A percentile compares a stretch with the other conserved stretches of the same genome.
Evolutionary conservation across 2,113 vertebrate species (phyloP).

Genomic region (Rhynchomys soricoides): DNA sequence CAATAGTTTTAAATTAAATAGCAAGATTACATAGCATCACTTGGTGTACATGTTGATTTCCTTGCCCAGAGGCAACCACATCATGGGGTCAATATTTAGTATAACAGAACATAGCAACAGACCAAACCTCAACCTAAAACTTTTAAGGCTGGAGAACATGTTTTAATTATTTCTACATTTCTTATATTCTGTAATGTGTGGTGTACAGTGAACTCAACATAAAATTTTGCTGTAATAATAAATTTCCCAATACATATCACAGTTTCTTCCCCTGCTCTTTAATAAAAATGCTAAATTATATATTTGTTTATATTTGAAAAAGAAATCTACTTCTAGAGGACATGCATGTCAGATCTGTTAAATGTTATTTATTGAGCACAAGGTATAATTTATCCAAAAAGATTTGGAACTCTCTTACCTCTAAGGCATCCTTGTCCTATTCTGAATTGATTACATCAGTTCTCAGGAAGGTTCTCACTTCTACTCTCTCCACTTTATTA

Average conservation of each 20-base stretch:
- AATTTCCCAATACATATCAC: background rate
- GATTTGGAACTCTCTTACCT: background rate
- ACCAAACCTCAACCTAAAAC: background rate
- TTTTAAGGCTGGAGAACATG: background rate
- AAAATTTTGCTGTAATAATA: background rate
- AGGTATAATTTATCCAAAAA: background rate
- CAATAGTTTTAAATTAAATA: too few species aligned
- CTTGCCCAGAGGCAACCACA: too few species aligned
- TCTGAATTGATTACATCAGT: background rate
- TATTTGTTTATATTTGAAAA: background rate
- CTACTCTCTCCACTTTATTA: background rate
- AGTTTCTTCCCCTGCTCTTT: background rate
- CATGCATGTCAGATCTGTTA: background rate
- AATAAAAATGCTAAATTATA: background rate
- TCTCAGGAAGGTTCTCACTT: background rate
- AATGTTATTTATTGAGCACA: background rate
- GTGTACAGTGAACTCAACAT: background rate
- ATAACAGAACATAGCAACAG: too few species aligned
- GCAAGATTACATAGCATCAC: too few species aligned
- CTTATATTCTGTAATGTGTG: background rate
- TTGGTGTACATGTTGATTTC: too few species aligned
- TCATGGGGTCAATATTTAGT: too few species aligned
- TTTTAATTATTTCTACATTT: slow-evolving; percentile 14
- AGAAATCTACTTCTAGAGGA: background rate
- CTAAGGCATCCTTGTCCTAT: background rate